Base-by-base conservation (phyloP, 2,888 invertebrate species). In the Aporophyla nigra region DNA sequence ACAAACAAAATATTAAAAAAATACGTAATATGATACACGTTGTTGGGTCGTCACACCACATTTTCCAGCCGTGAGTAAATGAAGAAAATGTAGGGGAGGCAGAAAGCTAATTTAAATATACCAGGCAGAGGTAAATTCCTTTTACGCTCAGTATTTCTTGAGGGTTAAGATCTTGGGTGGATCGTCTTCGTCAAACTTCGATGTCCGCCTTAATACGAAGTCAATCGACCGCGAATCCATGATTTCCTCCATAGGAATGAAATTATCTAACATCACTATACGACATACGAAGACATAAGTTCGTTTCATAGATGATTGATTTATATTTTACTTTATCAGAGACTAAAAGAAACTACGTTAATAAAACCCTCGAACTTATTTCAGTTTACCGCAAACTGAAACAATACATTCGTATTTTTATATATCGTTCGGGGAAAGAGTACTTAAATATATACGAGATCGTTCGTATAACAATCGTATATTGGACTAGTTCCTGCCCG, bases 71-170 rank as follows among this genome's bases (percentile, higher is more conserved):
- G 61, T 76, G 70, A 78, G 72, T 70, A 80, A 75, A 74, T 65
- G 43, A 61, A 75, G 75, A 78, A 77, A 86, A 84, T 82, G 69
- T 74, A 71, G 78, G 78, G 76, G 78, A 79, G 74, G 75, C 78
- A 78, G 58, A 80, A 70, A 80, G 78, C 79, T 82, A 79, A 87
- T 89, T 87, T 89, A 83, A 86, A 89, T 87, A 82, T 71, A 86
- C 61, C 81, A 82, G 49, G 71, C 78, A 65, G 71, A 78, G 77
- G 76, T 76, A 76, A 76, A 88, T 81, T 80, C 67, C n/a, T 83
- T 83, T 78, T 73, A 71, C 71, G 66, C 53, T 81, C 56, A 71
- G 74, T 83, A 62, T 85, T 85, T 85, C 67, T 83, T 83, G 72
- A 74, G 84, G 84, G 68, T 83, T 86, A 74, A 71, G 53, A 83